Evolutionary conservation across 2,797 vertebrate species (phyloP).

Genomic region (Clarias laeviceps): DNA sequence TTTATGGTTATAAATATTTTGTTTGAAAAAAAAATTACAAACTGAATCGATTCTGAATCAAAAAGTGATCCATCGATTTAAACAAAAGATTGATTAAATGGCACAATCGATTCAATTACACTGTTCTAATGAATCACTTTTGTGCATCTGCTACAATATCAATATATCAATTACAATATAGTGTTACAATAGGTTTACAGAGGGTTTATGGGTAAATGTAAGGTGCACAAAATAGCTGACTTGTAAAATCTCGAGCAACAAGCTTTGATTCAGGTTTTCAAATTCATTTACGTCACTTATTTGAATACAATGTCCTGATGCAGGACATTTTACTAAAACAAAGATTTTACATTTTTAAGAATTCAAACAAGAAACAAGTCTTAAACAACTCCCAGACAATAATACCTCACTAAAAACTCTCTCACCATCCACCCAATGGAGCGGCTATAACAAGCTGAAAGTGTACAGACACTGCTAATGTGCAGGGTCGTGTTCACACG

Average conservation of each 20-base stretch:
- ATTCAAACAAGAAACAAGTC: neutral
- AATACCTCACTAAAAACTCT: neutral
- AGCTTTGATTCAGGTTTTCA: neutral
- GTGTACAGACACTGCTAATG: neutral
- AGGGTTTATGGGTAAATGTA: neutral
- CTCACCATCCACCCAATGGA: neutral
- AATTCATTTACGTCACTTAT: neutral
- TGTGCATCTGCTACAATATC: neutral
- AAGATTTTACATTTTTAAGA: neutral
- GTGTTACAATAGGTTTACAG: neutral
- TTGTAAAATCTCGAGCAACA: neutral
- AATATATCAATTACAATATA: too few relatives aligned
- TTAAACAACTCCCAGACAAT: neutral
- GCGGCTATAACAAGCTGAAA: neutral
- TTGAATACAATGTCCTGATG: neutral
- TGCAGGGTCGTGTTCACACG: neutral
- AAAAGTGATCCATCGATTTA: too few relatives aligned
- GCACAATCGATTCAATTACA: too few relatives aligned
- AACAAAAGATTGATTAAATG: too few relatives aligned
- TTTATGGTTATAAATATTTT: too few relatives aligned
- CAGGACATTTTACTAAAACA: neutral
- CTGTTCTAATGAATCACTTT: neutral
- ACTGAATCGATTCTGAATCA: too few relatives aligned
- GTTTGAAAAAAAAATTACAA: too few relatives aligned
- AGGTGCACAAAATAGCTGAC: neutral